A percentile compares a stretch with the other conserved stretches of the same genome.
Conservation (phyloP, 2,888 invertebrate genomes). For the Drosophila meridionalis region DNA sequence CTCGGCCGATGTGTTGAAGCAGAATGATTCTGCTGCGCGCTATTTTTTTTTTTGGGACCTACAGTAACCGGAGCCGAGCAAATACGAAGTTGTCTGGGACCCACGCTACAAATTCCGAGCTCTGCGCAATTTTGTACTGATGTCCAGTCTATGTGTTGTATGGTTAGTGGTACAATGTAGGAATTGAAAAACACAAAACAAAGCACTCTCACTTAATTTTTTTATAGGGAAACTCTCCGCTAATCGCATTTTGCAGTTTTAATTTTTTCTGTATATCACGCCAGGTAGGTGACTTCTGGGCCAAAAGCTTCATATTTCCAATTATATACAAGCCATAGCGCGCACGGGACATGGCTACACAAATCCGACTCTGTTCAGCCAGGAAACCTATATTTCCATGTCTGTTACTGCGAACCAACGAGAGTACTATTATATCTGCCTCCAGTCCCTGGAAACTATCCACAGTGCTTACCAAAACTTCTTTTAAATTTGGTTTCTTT, state of each 20-base stretch:
- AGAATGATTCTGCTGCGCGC: too few relatives aligned
- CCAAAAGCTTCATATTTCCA: conserved; percentile 89
- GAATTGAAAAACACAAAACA: neutral
- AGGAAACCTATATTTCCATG: conserved; percentile 90
- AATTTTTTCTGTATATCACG: conserved; percentile 85
- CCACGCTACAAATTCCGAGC: too few relatives aligned
- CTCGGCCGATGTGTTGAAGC: too few relatives aligned
- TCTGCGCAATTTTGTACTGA: too few relatives aligned
- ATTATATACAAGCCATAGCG: conserved; percentile 89
- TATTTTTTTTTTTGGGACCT: too few relatives aligned
- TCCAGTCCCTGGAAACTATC: conserved; percentile 94
- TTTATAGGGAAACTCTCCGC: conserved; percentile 64
- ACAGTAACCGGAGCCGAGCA: too few relatives aligned
- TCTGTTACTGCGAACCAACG: conserved; percentile 90
- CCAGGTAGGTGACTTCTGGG: conserved; percentile 87
- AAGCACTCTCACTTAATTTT: neutral
- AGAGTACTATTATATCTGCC: conserved; percentile 91
- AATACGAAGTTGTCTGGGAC: too few relatives aligned
- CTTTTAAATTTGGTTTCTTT: conserved; percentile 16
- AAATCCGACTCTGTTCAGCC: conserved; percentile 89
- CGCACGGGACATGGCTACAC: conserved; percentile 91
- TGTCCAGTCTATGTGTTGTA: too few relatives aligned
- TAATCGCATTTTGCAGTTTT: conserved; percentile 86
- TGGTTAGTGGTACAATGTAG: too few relatives aligned
- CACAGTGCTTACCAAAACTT: conserved; percentile 87